Base-by-base conservation (phyloP, 2,888 invertebrate species). In the Drosophila colorata region DNA sequence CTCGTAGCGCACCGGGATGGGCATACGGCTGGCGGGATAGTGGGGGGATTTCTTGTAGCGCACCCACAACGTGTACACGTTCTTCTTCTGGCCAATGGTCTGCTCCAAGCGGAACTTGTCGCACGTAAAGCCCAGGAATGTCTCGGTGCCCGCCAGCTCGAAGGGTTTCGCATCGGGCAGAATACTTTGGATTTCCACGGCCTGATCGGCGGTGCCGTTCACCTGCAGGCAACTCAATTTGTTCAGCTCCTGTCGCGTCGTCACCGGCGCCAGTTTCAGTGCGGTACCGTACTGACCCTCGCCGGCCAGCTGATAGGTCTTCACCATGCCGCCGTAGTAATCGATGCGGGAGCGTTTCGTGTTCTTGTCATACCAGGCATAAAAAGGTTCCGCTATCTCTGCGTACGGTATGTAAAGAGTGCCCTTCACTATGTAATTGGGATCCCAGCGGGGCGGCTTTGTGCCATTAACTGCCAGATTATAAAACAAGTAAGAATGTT, bases 321-420 rank as follows among this genome's bases (percentile, higher is more conserved):
- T 96, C n/a, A 97, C 97, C 96, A 98, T 97, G 91, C 96, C 96
- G 70, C 97, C 97, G 93, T 99, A 99, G 90, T 98, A 99, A 92
- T 98, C 98, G 69, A 99, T 97, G 47, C 98, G 95, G 41, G 98
- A 98, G 65, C 95, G 95, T 59, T 95, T 95, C 56, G 94, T 94
- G 4, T 93, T 93, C 28, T 93, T 94, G 93, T 98, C 98, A 83
- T 94, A 98, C 96, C 97, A 98, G 13, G 96, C 97, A 88, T 95
- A 95, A 90, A 99, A 98, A 0, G 98, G 98, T 91, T 99, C 98
- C 23, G 94, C 94, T 49, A 99, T 95, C 93, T 98, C 98, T 0
- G 98, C 98, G 93, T 98, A 99, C 0, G 99, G 98, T 75, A 99
- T 97, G 78, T 94, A 95, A 25, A 98, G 92, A 4, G 95, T 93